Percentiles rank a stretch among this genome's conserved stretches.
Evolutionary conservation across 2,797 vertebrate species (phyloP).

Genomic region (Premnoplex brunnescens): DNA sequence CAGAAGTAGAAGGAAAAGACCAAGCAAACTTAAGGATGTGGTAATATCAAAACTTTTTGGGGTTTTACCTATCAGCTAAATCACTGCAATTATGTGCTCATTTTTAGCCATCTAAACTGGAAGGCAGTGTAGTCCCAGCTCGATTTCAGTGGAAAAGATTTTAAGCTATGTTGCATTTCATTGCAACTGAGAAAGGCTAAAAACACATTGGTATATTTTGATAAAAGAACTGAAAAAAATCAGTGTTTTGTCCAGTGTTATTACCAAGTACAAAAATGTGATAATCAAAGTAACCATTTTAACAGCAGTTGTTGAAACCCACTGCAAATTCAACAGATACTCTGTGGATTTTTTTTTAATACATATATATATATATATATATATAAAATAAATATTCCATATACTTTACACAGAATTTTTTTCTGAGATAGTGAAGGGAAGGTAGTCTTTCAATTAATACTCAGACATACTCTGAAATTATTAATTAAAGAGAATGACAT

Average conservation of each 20-base stretch:
- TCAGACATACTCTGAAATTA: background rate
- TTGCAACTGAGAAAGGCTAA: background rate
- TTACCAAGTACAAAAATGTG: background rate
- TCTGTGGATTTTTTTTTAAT: background rate
- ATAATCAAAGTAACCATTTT: background rate
- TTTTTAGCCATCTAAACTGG: background rate
- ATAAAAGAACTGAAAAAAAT: background rate
- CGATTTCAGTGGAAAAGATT: background rate
- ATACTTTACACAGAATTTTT: background rate
- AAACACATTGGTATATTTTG: background rate
- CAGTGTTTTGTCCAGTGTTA: fast-evolving
- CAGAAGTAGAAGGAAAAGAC: background rate
- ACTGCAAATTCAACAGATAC: background rate
- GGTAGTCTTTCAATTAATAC: background rate
- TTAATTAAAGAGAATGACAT: background rate
- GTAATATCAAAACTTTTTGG: background rate
- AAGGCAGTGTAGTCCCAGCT: background rate
- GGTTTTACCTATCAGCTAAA: background rate
- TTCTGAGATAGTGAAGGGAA: background rate
- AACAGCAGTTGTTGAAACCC: background rate
- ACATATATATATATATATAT: background rate
- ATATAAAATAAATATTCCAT: background rate
- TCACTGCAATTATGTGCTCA: background rate
- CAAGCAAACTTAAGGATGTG: background rate
- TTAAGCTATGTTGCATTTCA: background rate